Conservation (phyloP, 2,888 invertebrate genomes). For the Pollenia griseotomentosa region DNA sequence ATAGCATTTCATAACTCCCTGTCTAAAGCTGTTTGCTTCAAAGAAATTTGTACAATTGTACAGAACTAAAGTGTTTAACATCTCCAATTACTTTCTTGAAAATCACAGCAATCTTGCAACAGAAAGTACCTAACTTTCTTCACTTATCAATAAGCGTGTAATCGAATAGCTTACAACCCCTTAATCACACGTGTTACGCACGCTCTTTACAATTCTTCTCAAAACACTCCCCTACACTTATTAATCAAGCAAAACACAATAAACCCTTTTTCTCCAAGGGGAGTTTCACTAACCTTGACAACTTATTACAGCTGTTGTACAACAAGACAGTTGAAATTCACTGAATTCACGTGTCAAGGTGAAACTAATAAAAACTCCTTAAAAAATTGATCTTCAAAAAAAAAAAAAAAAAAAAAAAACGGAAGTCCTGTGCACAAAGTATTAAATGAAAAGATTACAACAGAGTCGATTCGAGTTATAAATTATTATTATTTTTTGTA, state of each 20-base stretch:
- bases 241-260: slow-evolving; percentile 52
- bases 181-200: slow-evolving; percentile 49
- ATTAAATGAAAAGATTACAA: slow-evolving; percentile 48
- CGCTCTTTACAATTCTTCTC: slow-evolving; percentile 18
- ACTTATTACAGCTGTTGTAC: slow-evolving; percentile 49
- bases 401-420: slow-evolving; percentile 23
- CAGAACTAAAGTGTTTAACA: background rate
- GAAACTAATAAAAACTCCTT: slow-evolving; percentile 45
- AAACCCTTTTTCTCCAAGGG: slow-evolving; percentile 19
- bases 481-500: background rate
- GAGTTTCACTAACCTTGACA: slow-evolving; percentile 43
- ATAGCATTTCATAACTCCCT: too few species aligned
- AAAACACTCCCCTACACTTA: slow-evolving; percentile 13
- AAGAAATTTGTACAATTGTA: too few species aligned
- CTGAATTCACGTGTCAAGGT: slow-evolving; percentile 64
- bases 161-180: slow-evolving; percentile 13
- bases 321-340: background rate
- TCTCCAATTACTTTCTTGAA: background rate
- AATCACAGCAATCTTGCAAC: background rate
- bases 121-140: background rate
- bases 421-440: slow-evolving; percentile 57
- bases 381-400: background rate
- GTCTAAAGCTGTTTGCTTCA: too few species aligned
- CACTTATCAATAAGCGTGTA: background rate
- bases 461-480: slow-evolving; percentile 4